A percentile compares a stretch with the other conserved stretches of the same genome.
phyloP scores from a whole-genome alignment of 1,140 invertebrate genomes.

The Oreohelix idahoensis region DNA sequence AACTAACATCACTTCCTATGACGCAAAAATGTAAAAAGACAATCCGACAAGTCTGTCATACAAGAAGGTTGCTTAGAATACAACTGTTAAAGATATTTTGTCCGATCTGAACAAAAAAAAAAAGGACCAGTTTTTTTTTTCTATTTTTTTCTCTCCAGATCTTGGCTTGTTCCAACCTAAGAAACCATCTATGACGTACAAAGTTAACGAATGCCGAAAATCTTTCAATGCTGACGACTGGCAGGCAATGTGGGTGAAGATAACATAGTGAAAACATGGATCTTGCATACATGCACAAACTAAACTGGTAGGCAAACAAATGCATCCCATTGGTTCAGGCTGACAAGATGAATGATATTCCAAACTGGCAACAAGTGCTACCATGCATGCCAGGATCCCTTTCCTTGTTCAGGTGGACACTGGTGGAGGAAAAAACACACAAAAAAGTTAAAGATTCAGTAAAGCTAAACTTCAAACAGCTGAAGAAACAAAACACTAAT shows the following conservation, averaged over 20 bases:
- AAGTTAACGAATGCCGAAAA: no score
- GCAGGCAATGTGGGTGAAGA: neutral
- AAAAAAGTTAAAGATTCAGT: neutral
- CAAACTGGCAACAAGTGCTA: conserved; percentile 27
- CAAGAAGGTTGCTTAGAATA: no score
- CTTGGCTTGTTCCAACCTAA: neutral
- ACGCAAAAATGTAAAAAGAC: no score
- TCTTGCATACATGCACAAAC: conserved; percentile 4
- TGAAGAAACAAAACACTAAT: no score
- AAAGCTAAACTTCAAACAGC: no score
- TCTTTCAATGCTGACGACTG: neutral
- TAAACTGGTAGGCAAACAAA: conserved; percentile 4
- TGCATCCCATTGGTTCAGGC: neutral
- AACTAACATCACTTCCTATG: no score
- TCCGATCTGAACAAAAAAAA: no score
- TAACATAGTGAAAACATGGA: conserved; percentile 2
- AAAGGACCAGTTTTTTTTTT: no score
- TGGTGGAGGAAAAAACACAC: neutral
- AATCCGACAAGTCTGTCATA: no score
- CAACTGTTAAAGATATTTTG: no score
- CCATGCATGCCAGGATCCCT: conserved; percentile 28
- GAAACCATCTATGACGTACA: no score
- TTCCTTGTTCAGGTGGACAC: conserved; percentile 37
- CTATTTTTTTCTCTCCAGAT: no score
- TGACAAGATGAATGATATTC: neutral